Percentiles rank a stretch among this genome's conserved stretches.
Conservation (phyloP, 2,888 invertebrate genomes). For the Branchellion lobata region DNA sequence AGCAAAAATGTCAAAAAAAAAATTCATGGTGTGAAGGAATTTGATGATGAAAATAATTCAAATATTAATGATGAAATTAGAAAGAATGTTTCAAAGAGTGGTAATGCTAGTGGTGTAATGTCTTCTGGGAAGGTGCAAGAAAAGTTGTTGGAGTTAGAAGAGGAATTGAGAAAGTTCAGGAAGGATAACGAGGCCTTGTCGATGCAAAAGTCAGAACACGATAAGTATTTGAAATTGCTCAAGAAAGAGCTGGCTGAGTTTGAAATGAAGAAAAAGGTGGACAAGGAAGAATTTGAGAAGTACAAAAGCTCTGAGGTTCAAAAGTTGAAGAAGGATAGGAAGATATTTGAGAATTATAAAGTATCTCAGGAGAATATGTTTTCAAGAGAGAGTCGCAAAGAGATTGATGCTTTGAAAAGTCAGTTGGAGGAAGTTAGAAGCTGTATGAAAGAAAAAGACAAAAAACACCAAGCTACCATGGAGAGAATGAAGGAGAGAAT, state of each 20-base stretch:
- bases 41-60: not conserved
- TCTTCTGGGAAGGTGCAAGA: conserved; percentile 59
- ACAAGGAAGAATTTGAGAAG: conserved; percentile 58
- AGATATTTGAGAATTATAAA: conserved; percentile 61
- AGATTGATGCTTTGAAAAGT: conserved; percentile 58
- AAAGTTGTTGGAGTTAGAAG: conserved; percentile 59
- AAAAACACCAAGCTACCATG: conserved; percentile 59
- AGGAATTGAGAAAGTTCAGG: conserved; percentile 60
- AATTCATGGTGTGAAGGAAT: not conserved
- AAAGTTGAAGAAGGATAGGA: conserved; percentile 58
- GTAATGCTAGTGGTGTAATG: conserved; percentile 53
- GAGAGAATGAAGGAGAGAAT: conserved; percentile 58
- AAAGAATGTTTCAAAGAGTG: no score
- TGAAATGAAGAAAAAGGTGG: conserved; percentile 59
- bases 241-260: conserved; percentile 60
- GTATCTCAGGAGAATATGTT: conserved; percentile 55
- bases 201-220: conserved; percentile 56
- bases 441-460: conserved; percentile 60
- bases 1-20: not conserved
- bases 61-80: not conserved
- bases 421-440: conserved; percentile 60
- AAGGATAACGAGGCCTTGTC: conserved; percentile 58
- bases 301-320: conserved; percentile 60
- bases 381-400: conserved; percentile 61
- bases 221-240: conserved; percentile 54